Evolutionary conservation across 2,113 vertebrate genomes (phyloP), one percentile per base, ranked within the genome.

Genomic region (Pollachius pollachius): DNA sequence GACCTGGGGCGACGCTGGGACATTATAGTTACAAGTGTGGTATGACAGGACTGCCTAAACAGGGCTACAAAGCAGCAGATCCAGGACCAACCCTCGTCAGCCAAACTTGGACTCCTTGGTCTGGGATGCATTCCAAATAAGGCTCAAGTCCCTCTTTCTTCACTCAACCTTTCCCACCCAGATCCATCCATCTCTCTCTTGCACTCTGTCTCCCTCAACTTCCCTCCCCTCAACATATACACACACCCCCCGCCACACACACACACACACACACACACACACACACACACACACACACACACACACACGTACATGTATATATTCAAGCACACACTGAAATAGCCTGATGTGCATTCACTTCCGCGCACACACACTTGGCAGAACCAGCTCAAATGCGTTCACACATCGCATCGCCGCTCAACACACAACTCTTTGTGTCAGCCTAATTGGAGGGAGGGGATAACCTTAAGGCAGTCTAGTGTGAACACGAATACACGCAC

Each of bases 341-440:
- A 48, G 41, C 41, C 41, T 48, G 41, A 48, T 48, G 41, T 48
- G 41, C 41, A 48, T 48, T 1, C 41, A 48, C 41, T 13, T 68
- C 79, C 68, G 78, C 68, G 52, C 73, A 81, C 70, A 74, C 72
- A 81, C 69, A 82, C 71, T 77, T 87, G 75, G 89, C 86, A 83
- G 81, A 66, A 72, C 67, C 70, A 76, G 79, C 78, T 79, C 77
- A 86, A 89, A 88, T 82, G 87, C 75, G 83, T 86, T 87, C 86
- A 85, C 89, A 89, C 86, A 88, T 87, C 83, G 85, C 85, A 84
- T 89, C 82, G 75, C 77, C 70, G 75, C 69, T 81, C 80, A 86
- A 92, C 89, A 92, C 89, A 87, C 77, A 81, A 81, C 76, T 90
- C 90, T 91, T 92, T 93, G 90, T 93, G 83, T 68, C 66, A 64